Percentiles rank a stretch among this genome's conserved stretches.
These are phyloP conservation scores for Ornithoptera priamus DNA, from an alignment of 2,888 invertebrate species.

Conservation along the genomic window DNA sequence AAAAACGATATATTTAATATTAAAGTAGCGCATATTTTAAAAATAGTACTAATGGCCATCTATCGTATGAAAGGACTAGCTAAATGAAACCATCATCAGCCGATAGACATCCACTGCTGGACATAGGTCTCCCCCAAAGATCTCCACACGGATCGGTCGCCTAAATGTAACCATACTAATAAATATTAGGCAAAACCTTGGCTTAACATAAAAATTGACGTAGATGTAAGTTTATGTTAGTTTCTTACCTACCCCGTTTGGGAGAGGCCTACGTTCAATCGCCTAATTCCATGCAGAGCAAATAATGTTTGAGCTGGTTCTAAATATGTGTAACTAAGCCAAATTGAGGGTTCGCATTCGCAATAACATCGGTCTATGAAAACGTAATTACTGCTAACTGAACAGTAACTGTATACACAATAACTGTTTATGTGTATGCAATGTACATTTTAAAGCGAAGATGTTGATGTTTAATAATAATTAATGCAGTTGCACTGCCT, in stretches of 20 bases:
- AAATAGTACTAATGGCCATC: too few relatives aligned
- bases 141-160: too few relatives aligned
- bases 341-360: not conserved
- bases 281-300: constrained; percentile 10
- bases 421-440: not conserved
- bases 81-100: not conserved
- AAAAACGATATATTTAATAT: too few relatives aligned
- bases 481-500: too few relatives aligned
- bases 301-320: constrained; percentile 17
- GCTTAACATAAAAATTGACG: not conserved
- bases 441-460: not conserved
- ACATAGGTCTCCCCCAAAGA: too few relatives aligned
- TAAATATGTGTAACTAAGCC: constrained; percentile 16
- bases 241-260: constrained; percentile 5
- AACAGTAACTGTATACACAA: not conserved
- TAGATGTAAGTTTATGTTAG: constrained; percentile 4
- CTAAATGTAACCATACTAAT: not conserved
- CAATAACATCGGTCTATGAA: not conserved
- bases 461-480: not conserved
- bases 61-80: not conserved
- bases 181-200: not conserved
- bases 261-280: constrained; percentile 17
- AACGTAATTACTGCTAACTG: not conserved
- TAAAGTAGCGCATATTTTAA: too few relatives aligned
- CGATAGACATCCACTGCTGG: too few relatives aligned